Base-by-base conservation (phyloP, 1,140 invertebrate species). In the Diorhabda elongata region DNA sequence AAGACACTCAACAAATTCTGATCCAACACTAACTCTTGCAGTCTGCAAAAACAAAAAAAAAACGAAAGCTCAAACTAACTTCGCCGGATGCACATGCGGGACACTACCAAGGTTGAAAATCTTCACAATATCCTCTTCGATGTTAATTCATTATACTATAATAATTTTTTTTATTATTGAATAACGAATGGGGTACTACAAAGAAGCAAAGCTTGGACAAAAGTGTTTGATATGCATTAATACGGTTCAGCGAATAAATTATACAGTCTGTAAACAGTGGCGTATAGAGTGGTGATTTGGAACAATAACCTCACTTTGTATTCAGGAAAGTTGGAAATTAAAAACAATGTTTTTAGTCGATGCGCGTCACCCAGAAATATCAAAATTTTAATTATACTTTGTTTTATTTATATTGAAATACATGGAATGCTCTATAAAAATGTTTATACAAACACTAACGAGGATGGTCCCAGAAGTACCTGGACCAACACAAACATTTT, bases 11-110 rank as follows among this genome's bases (percentile, higher is more conserved):
- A 82, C 75, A 85, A 85, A 86, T 91, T 92, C 76, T 89, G 84
- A 80, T 89, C 89, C 64, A 90, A 81, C 66, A 87, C 84, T n/a
- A 92, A 77, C 76, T 91, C 89, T 75, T 86, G 85, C 75, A 92
- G 81, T 75, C 90, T 92, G 81, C 4, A 86, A 75, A 64, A 61
- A 65, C 44, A 69, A 67, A 71, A 68, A 41, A 70, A 79, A 75
- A 77, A 73, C 70, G 74, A 78, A 78, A 77, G 75, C 76, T 74
- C 26, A 69, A 60, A 68, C 47, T 43, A 56, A 47, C 52, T 42
- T 43, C 72, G 71, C 67, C 75, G 77, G 77, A 79, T 79, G 78
- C 75, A 79, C 78, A 79, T 73, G 72, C 73, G 71, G 78, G 78
- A 77, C 77, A 74, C 70, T 62, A 61, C 61, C 75, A 77, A 79